Conservation (phyloP, 2,797 vertebrate genomes). For the Callimico goeldii region DNA sequence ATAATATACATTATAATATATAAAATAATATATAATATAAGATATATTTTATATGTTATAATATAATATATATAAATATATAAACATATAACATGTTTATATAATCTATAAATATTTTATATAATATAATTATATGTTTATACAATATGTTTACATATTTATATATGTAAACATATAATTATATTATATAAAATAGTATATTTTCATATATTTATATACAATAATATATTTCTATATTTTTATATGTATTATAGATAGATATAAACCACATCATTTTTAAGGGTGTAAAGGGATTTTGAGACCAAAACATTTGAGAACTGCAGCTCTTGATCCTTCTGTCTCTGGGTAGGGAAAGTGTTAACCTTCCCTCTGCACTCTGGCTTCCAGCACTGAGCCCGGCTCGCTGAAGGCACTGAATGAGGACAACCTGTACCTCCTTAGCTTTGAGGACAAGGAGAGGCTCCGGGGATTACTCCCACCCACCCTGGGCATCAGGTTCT, state of each 20-base stretch:
- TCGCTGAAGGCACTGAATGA: accelerated
- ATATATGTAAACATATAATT: no score
- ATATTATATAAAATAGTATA: no score
- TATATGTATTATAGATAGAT: background rate
- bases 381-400: background rate
- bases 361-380: background rate
- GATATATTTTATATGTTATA: no score
- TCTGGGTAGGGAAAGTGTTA: background rate
- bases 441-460: background rate
- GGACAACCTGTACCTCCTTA: background rate
- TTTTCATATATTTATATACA: no score
- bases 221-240: no score
- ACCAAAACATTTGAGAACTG: background rate
- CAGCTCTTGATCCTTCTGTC: background rate
- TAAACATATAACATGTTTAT: no score
- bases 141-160: no score
- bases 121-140: no score
- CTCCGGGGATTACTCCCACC: background rate
- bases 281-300: background rate
- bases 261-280: background rate
- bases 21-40: no score
- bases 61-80: no score
- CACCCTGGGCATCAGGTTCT: background rate
- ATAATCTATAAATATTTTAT: no score
- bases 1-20: no score